A percentile compares a stretch with the other conserved stretches of the same genome.
These are phyloP conservation scores for Sebastes nivosus DNA, from an alignment of 2,797 vertebrate genomes.

Conservation along the genomic window DNA sequence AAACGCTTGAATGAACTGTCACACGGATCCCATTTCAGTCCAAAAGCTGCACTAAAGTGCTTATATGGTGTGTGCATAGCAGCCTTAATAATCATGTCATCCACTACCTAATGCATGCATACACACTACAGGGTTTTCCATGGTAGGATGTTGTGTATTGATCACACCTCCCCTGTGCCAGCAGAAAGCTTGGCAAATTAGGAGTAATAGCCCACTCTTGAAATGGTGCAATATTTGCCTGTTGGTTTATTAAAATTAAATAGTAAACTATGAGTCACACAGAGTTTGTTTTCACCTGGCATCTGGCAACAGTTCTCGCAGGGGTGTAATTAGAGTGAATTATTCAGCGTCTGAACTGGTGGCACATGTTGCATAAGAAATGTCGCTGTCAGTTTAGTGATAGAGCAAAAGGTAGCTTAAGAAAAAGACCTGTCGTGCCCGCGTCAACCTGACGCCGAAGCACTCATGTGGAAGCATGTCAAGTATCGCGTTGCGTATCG, in stretches of 20 bases:
- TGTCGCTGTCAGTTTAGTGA: background rate
- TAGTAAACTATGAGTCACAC: constrained; percentile 51
- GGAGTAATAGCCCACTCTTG: background rate
- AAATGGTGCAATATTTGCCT: constrained; percentile 27
- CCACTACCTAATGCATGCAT: constrained; percentile 39
- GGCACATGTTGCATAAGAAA: constrained; percentile 24
- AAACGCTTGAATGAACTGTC: constrained; percentile 31
- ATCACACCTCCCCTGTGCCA: background rate
- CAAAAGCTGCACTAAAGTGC: constrained; percentile 39
- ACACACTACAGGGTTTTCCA: constrained; percentile 25
- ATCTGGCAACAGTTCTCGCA: constrained; percentile 10
- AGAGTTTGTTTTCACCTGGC: constrained; percentile 43
- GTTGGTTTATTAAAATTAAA: constrained; percentile 39
- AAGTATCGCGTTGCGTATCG: constrained; percentile 56
- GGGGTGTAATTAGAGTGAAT: background rate
- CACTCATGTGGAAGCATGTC: constrained; percentile 70
- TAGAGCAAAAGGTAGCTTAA: constrained; percentile 17
- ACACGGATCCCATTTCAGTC: constrained; percentile 27
- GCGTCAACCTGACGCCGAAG: constrained; percentile 37
- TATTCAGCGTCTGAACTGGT: constrained; percentile 12
- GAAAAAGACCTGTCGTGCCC: constrained; percentile 31
- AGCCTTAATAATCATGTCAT: constrained; percentile 46
- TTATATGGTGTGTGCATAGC: constrained; percentile 23
- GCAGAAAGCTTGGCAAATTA: constrained; percentile 18
- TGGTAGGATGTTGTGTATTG: constrained; percentile 28